A percentile compares a stretch with the other conserved stretches of the same genome.
phyloP scores from a whole-genome alignment of 1,140 invertebrate species.

The Drosophila melanica region DNA sequence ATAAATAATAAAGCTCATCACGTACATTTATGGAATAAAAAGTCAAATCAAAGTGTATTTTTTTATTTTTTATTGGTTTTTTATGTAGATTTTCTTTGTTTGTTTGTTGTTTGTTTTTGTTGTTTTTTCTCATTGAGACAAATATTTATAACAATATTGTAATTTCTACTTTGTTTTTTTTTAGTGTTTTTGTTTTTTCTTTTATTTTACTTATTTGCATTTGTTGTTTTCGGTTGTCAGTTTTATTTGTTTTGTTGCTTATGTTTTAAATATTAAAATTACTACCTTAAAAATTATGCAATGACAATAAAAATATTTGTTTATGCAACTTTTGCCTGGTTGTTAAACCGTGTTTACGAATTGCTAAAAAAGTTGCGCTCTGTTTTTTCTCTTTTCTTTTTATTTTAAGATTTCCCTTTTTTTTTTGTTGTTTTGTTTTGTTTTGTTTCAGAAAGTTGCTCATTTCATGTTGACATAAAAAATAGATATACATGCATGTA shows the following conservation, averaged over 20 bases:
- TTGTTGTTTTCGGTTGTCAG: slow-evolving; percentile 53
- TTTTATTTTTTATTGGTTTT: slow-evolving; percentile 48
- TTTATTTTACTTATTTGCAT: slow-evolving; percentile 34
- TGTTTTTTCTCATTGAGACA: slow-evolving; percentile 74
- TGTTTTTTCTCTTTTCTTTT: slow-evolving; percentile 20
- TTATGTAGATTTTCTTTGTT: slow-evolving; percentile 67
- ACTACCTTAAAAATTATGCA: slow-evolving; percentile 81
- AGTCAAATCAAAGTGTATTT: slow-evolving; percentile 24
- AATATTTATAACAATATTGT: slow-evolving; percentile 82
- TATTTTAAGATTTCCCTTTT: slow-evolving; percentile 6
- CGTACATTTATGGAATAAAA: neutral
- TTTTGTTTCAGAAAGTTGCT: slow-evolving; percentile 19
- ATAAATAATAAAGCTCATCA: too few relatives aligned
- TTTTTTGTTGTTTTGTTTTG: slow-evolving; percentile 3
- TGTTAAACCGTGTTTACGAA: slow-evolving; percentile 22
- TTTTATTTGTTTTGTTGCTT: slow-evolving; percentile 66
- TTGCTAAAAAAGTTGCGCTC: slow-evolving; percentile 47
- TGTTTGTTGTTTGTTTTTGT: slow-evolving; percentile 32
- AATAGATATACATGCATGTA: slow-evolving; percentile 33
- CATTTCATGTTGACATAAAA: slow-evolving; percentile 44
- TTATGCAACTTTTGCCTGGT: slow-evolving; percentile 51
- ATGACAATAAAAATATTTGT: slow-evolving; percentile 81
- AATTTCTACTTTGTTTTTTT: slow-evolving; percentile 64
- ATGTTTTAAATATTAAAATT: slow-evolving; percentile 77
- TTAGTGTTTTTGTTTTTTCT: slow-evolving; percentile 17